Percentiles rank a stretch among this genome's conserved stretches.
These are phyloP conservation scores for Dysmachus trigonus DNA, from an alignment of 2,888 invertebrate species.

Conservation along the genomic window DNA sequence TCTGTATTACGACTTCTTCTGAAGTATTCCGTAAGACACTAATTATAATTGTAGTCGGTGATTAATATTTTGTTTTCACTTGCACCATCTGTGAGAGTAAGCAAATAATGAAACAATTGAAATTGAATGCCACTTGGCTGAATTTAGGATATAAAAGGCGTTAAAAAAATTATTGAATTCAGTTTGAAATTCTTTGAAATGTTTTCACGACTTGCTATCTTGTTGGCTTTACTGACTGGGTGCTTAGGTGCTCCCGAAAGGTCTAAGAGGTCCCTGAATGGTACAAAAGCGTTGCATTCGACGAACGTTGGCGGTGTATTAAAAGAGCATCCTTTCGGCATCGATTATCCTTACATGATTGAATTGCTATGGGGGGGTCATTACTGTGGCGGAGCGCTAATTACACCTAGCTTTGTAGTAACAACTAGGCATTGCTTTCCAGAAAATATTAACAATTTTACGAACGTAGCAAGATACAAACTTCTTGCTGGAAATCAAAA, in stretches of 20 bases:
- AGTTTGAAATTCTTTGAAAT: neutral
- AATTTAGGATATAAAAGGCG: neutral
- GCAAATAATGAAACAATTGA: neutral
- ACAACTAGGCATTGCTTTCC: neutral
- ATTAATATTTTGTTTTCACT: neutral
- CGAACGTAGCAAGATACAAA: neutral
- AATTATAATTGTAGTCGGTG: no score
- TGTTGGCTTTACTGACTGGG: neutral
- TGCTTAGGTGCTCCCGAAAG: neutral
- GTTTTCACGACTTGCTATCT: neutral
- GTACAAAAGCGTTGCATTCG: neutral
- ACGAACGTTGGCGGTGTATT: neutral
- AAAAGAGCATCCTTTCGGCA: neutral
- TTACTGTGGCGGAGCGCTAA: neutral
- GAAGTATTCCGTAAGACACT: no score
- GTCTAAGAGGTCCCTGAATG: neutral
- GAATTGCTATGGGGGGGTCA: neutral
- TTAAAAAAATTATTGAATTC: neutral
- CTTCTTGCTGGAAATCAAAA: neutral
- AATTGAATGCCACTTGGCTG: neutral
- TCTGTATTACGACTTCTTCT: no score
- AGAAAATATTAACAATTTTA: neutral
- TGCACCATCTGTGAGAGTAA: neutral
- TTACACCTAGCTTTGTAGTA: neutral
- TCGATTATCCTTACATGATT: neutral